Percentiles rank a stretch among this genome's conserved stretches.
These are phyloP conservation scores for Paralichthys olivaceus DNA, from an alignment of 2,113 vertebrate genomes.

Conservation along the genomic window DNA sequence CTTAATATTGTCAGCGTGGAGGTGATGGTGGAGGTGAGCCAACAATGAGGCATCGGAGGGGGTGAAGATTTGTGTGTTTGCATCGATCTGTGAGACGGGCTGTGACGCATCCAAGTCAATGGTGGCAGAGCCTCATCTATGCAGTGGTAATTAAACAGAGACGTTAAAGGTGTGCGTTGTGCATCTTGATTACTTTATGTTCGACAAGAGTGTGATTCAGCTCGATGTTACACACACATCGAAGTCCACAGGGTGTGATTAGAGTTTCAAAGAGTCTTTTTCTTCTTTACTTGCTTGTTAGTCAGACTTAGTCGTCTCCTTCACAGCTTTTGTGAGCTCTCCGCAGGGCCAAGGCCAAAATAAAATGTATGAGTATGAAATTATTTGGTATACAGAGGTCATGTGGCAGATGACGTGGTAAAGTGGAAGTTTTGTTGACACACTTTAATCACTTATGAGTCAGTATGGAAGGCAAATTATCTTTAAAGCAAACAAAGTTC, in stretches of 20 bases:
- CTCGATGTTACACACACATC: neutral
- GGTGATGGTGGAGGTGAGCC: conserved; percentile 5
- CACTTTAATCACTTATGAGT: too few species aligned
- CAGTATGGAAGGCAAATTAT: too few species aligned
- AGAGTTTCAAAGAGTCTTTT: neutral
- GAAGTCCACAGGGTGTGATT: neutral
- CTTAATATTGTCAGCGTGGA: conserved; percentile 7
- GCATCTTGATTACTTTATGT: conserved; percentile 19
- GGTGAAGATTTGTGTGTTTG: conserved; percentile 43
- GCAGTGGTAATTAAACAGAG: conserved; percentile 38
- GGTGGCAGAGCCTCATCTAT: conserved; percentile 19
- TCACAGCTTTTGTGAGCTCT: too few species aligned
- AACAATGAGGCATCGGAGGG: neutral
- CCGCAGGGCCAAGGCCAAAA: too few species aligned
- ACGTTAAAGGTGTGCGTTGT: neutral
- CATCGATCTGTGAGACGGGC: conserved; percentile 32
- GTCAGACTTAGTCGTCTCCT: neutral
- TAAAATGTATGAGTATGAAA: too few species aligned
- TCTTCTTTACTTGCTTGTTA: neutral
- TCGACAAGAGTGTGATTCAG: conserved; percentile 2
- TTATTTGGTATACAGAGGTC: too few species aligned
- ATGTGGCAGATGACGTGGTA: too few species aligned
- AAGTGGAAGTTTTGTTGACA: too few species aligned
- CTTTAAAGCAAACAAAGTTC: too few species aligned
- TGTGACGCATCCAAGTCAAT: conserved; percentile 54